These are phyloP conservation scores for Nudaria mundana DNA, from an alignment of 2,888 invertebrate species.

Conservation along the genomic window DNA sequence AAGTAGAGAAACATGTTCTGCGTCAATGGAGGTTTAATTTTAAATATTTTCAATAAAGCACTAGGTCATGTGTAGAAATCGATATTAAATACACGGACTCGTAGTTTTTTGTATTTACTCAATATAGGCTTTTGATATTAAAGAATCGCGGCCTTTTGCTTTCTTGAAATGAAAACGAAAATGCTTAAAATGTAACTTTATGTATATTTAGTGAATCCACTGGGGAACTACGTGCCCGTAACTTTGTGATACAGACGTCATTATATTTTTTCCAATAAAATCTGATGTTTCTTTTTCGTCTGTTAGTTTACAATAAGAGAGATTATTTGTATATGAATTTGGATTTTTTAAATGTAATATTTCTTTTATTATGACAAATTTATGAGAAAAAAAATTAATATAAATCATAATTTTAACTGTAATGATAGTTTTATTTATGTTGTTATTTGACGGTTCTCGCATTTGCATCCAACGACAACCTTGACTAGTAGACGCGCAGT, in stretches of 20 bases:
- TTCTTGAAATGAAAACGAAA: slow-evolving; percentile 65
- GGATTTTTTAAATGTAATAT: slow-evolving; percentile 68
- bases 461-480: slow-evolving; percentile 72
- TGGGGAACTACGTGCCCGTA: slow-evolving; percentile 73
- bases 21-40: slow-evolving; percentile 69
- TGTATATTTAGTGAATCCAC: slow-evolving; percentile 77
- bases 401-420: slow-evolving; percentile 62
- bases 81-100: slow-evolving; percentile 24
- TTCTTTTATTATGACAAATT: slow-evolving; percentile 67
- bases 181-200: slow-evolving; percentile 72
- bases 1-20: slow-evolving; percentile 64
- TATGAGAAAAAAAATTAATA: slow-evolving; percentile 57
- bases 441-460: slow-evolving; percentile 62
- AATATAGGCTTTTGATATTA: slow-evolving; percentile 30
- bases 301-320: slow-evolving; percentile 70
- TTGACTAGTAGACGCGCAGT: slow-evolving; percentile 74
- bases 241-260: slow-evolving; percentile 78
- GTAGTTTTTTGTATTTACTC: slow-evolving; percentile 22
- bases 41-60: slow-evolving; percentile 72
- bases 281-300: slow-evolving; percentile 67
- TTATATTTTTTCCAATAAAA: slow-evolving; percentile 63
- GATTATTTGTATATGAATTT: slow-evolving; percentile 79
- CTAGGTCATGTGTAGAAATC: slow-evolving; percentile 55
- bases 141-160: slow-evolving; percentile 62
- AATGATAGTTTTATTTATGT: slow-evolving; percentile 72